These are phyloP conservation scores for Caradrina kadenii DNA, from an alignment of 2,888 invertebrate species.

Conservation along the genomic window DNA sequence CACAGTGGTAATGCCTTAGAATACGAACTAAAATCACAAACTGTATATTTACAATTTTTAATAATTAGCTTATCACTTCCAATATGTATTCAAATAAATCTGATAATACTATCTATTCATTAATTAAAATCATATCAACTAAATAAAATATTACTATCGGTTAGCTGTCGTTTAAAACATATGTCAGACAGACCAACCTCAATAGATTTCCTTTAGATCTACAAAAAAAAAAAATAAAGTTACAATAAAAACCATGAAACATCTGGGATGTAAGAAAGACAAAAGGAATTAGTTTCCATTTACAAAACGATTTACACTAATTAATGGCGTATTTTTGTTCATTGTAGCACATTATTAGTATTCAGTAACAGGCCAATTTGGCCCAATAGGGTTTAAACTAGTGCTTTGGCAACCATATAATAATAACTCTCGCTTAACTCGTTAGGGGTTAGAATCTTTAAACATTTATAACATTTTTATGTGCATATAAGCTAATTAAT, in stretches of 20 bases:
- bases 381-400: constrained; percentile 38
- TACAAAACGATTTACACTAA: constrained; percentile 48
- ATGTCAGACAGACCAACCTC: constrained; percentile 74
- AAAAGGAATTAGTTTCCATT: constrained; percentile 54
- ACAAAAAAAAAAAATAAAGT: constrained; percentile 60
- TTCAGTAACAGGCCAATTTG: constrained; percentile 31
- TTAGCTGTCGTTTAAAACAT: constrained; percentile 80
- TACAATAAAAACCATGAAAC: constrained; percentile 56
- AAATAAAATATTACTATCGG: constrained; percentile 58
- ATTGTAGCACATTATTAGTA: constrained; percentile 27
- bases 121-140: constrained; percentile 58
- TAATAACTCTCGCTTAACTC: constrained; percentile 19
- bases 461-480: constrained; percentile 7
- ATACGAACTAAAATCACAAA: constrained; percentile 59
- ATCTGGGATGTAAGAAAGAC: constrained; percentile 51
- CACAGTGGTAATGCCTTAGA: constrained; percentile 72
- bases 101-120: constrained; percentile 61
- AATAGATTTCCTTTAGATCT: constrained; percentile 60
- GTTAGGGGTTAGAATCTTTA: constrained; percentile 13
- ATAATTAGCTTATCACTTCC: constrained; percentile 54
- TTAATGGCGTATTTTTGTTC: constrained; percentile 36
- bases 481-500: constrained; percentile 25
- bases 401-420: constrained; percentile 46
- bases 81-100: constrained; percentile 59
- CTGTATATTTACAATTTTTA: constrained; percentile 63